Base-by-base conservation (phyloP, 2,113 vertebrate species). In the Ptilonorhynchus violaceus region DNA sequence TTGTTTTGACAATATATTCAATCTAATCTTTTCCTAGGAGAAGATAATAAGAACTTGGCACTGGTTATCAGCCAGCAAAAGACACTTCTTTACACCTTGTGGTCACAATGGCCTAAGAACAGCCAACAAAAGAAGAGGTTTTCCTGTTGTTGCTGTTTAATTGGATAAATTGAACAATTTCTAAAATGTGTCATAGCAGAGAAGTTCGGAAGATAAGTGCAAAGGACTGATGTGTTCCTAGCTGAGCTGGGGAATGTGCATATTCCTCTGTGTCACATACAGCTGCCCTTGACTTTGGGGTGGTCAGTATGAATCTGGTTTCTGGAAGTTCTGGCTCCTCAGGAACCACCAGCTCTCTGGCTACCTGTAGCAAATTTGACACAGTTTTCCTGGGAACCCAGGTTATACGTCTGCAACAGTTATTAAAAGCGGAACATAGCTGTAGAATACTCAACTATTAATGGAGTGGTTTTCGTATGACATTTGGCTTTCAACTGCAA, bases 341-440 rank as follows among this genome's bases (percentile, higher is more conserved):
- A n/a, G 49, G 27, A 81, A 6, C 24, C 6, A 3, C 30, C 55
- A 58, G 8, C 10, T 78, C 30, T 9, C 20, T 33, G 19, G 7
- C 30, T 73, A 37, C 3, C 15, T 28, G 15, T 35, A 49, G 24
- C 31, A 88, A 77, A 67, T 76, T 9, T 68, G 63, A 28, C 19
- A 39, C 11, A 49, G 3, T 49, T 67, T 86, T 75, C 37, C n/a
- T 58, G 39, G 28, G 39, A 83, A 11, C 24, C 8, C n/a, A 68
- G 52, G 11, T 46, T 68, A 49, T 24, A 22, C 21, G 75, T 67
- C 37, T 66, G 10, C 37, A 91, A 20, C 23, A 58, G 30, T 55
- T 81, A 50, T 42, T 73, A 55, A 41, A 84, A 55, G 8, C 2
- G 8, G 25, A 49, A 44, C 0, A 0, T 24, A 55, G 12, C 27